Evolutionary conservation across 2,888 invertebrate species (phyloP).

Genomic region (Apomyelois bistriatella): DNA sequence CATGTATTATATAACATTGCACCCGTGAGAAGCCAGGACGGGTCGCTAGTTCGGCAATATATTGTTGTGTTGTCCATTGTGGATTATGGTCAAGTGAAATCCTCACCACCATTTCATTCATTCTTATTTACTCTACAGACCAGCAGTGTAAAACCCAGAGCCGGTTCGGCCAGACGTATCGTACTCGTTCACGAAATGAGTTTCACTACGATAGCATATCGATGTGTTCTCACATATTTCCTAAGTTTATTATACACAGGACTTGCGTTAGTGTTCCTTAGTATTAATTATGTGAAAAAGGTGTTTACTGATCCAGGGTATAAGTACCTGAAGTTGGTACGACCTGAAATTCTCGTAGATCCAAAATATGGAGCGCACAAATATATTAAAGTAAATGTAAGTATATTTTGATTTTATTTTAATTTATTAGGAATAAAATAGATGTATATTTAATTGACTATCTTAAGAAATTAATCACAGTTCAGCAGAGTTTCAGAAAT

Average conservation of each 20-base stretch:
- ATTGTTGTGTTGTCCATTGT: too few relatives aligned
- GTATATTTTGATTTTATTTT: constrained; percentile 28
- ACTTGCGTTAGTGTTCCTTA: constrained; percentile 35
- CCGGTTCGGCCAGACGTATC: background rate
- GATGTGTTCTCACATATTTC: constrained; percentile 39
- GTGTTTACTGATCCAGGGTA: constrained; percentile 49
- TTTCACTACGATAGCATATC: constrained; percentile 32
- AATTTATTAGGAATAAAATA: too few relatives aligned
- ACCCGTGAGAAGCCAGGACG: too few relatives aligned
- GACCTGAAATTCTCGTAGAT: constrained; percentile 68
- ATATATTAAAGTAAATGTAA: constrained; percentile 77
- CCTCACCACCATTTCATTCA: background rate
- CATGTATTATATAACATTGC: too few relatives aligned
- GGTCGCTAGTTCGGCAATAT: too few relatives aligned
- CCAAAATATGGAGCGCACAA: constrained; percentile 76
- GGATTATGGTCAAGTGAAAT: too few relatives aligned
- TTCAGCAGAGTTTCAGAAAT: too few relatives aligned
- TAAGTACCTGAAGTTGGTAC: constrained; percentile 59
- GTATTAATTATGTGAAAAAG: constrained; percentile 48
- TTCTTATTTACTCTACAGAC: background rate
- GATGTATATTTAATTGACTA: too few relatives aligned
- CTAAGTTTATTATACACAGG: constrained; percentile 44
- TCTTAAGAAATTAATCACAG: too few relatives aligned
- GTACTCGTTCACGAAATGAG: constrained; percentile 21
- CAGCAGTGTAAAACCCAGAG: background rate